These are phyloP conservation scores for Luperina testacea DNA, from an alignment of 2,888 invertebrate species.

Conservation along the genomic window DNA sequence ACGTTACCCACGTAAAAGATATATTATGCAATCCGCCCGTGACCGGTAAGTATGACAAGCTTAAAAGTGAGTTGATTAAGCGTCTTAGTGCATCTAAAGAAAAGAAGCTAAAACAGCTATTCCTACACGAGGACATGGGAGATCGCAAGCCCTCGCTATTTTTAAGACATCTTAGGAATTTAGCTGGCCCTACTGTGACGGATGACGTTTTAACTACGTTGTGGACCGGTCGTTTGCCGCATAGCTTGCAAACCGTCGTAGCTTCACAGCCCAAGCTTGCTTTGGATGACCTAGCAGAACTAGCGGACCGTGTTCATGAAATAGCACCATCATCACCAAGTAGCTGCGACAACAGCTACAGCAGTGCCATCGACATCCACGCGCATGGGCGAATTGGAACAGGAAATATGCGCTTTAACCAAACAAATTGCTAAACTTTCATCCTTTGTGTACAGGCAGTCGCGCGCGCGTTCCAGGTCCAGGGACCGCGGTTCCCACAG, in stretches of 20 bases:
- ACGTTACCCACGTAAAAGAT: not conserved
- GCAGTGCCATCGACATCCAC: not conserved
- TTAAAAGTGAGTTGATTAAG: not conserved
- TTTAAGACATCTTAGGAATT: not conserved
- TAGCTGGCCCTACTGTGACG: not conserved
- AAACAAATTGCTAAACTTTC: slow-evolving; percentile 6
- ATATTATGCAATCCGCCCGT: not conserved
- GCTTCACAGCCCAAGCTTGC: slow-evolving; percentile 1
- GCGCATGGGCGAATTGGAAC: not conserved
- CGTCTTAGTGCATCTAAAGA: slow-evolving; percentile 1
- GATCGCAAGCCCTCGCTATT: slow-evolving; percentile 3
- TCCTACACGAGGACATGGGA: slow-evolving; percentile 1
- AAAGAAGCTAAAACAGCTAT: not conserved
- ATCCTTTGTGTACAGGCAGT: slow-evolving; percentile 2
- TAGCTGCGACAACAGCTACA: not conserved
- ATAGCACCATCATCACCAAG: not conserved
- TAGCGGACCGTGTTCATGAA: not conserved
- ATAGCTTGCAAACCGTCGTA: not conserved
- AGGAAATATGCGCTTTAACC: slow-evolving; percentile 7
- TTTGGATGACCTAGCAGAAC: not conserved
- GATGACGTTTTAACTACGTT: slow-evolving; percentile 5
- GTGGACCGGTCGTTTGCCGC: slow-evolving; percentile 2
- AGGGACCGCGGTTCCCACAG: too few species aligned
- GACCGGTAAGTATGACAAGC: not conserved
- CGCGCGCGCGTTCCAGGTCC: not conserved